Evolutionary conservation across 2,113 vertebrate species (phyloP).

Genomic region (Perca fluviatilis): DNA sequence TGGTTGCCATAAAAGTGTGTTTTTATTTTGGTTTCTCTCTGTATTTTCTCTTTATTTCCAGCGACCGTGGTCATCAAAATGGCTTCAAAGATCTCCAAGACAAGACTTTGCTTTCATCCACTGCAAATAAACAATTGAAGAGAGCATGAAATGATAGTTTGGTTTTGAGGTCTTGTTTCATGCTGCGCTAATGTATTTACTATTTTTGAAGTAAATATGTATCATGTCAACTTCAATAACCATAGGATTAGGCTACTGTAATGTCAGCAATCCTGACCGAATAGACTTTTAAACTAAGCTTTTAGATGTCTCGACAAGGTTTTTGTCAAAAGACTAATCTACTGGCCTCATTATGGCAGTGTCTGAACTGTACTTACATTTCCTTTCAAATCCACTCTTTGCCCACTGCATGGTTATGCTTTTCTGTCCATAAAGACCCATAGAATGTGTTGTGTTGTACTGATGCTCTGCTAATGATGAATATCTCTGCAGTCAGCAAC

Average conservation of each 20-base stretch:
- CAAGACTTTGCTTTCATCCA: constrained; percentile 41
- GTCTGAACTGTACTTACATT: constrained; percentile 26
- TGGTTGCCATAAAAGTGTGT: constrained; percentile 64
- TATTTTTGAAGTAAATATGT: constrained; percentile 53
- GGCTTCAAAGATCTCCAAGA: constrained; percentile 46
- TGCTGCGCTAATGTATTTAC: constrained; percentile 44
- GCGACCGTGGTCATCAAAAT: constrained; percentile 49
- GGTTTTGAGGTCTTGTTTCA: constrained; percentile 65
- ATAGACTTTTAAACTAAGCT: background rate
- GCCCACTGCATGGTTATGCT: background rate
- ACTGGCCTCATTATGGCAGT: constrained; percentile 1
- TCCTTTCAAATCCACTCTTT: constrained; percentile 7
- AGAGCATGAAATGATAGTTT: constrained; percentile 50
- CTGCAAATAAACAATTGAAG: constrained; percentile 37
- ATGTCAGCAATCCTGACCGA: constrained; percentile 23
- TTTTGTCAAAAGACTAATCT: constrained; percentile 23
- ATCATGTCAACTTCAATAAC: constrained; percentile 36
- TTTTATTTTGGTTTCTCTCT: constrained; percentile 55
- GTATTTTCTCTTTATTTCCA: constrained; percentile 30
- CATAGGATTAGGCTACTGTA: constrained; percentile 48
- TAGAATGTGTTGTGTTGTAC: constrained; percentile 20
- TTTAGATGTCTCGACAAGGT: background rate
- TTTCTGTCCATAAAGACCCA: constrained; percentile 23
- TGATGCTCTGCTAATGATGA: constrained; percentile 58
- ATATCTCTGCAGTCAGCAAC: constrained; percentile 33